Evolutionary conservation across 2,113 vertebrate genomes (phyloP).

Genomic region (Pseudorasbora parva): DNA sequence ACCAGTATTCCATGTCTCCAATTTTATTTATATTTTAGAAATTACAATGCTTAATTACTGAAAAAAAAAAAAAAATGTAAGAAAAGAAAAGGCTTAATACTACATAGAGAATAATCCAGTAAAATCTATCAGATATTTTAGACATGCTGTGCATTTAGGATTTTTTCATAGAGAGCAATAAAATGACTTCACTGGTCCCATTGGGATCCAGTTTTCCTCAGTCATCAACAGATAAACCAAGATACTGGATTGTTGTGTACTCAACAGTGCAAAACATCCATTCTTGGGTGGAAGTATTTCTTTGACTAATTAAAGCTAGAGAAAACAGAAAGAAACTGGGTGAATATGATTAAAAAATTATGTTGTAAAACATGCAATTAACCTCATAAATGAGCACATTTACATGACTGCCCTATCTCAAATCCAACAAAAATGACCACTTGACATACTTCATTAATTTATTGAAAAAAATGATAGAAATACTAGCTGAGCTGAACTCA

Average conservation of each 20-base stretch:
- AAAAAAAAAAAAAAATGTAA: neutral
- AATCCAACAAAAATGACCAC: neutral
- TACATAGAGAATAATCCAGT: neutral
- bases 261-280: neutral
- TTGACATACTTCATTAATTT: neutral
- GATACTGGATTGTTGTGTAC: neutral
- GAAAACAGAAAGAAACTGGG: neutral
- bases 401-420: neutral
- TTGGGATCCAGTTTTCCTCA: neutral
- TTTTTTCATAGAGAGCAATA: neutral
- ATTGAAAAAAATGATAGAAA: neutral
- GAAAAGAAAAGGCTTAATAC: neutral
- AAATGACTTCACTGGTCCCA: neutral
- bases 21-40: neutral
- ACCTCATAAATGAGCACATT: slow-evolving; percentile 7
- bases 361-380: neutral
- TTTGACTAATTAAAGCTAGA: neutral
- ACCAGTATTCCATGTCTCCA: neutral
- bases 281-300: neutral
- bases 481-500: neutral
- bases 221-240: neutral
- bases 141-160: neutral
- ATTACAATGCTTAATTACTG: neutral
- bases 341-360: neutral
- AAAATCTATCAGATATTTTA: neutral